Conservation (phyloP, 2,113 vertebrate species). For the Gorsachius goisagi region DNA sequence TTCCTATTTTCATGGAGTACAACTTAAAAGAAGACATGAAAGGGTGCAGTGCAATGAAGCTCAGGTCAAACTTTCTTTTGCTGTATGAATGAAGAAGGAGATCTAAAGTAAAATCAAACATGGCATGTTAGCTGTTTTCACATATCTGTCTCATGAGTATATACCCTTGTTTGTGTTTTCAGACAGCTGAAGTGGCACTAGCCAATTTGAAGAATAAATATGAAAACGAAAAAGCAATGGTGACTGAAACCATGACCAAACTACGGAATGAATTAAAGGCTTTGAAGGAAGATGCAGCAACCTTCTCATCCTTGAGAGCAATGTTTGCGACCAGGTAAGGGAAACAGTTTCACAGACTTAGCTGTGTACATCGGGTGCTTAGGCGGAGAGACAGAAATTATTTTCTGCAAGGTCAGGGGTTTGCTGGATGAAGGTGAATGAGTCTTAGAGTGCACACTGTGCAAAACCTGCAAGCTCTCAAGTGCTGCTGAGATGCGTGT, state of each 20-base stretch:
- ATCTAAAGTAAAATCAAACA: not conserved
- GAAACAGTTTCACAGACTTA: not conserved
- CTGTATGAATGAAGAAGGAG: not conserved
- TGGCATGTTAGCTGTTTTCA: not conserved
- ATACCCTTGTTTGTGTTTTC: constrained; percentile 27
- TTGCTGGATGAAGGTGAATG: constrained; percentile 15
- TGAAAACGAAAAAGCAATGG: constrained; percentile 96
- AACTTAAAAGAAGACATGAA: not conserved
- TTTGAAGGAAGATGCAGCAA: constrained; percentile 97
- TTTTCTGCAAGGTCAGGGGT: not conserved
- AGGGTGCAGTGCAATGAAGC: not conserved
- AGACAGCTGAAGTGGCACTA: constrained; percentile 95
- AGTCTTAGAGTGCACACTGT: not conserved
- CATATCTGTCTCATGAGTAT: not conserved
- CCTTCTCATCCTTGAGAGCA: constrained; percentile 96
- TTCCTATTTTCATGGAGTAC: not conserved
- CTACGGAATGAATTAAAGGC: constrained; percentile 96
- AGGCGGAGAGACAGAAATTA: not conserved
- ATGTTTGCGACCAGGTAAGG: constrained; percentile 97
- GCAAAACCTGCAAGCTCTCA: constrained; percentile 25
- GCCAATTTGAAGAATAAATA: constrained; percentile 99
- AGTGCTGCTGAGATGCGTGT: not conserved
- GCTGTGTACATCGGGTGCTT: not conserved
- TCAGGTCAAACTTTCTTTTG: not conserved
- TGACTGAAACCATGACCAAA: constrained; percentile 98